Percentiles rank a stretch among this genome's conserved stretches.
phyloP scores from a whole-genome alignment of 2,888 invertebrate genomes.

The Drosophila cyrtoloma region DNA sequence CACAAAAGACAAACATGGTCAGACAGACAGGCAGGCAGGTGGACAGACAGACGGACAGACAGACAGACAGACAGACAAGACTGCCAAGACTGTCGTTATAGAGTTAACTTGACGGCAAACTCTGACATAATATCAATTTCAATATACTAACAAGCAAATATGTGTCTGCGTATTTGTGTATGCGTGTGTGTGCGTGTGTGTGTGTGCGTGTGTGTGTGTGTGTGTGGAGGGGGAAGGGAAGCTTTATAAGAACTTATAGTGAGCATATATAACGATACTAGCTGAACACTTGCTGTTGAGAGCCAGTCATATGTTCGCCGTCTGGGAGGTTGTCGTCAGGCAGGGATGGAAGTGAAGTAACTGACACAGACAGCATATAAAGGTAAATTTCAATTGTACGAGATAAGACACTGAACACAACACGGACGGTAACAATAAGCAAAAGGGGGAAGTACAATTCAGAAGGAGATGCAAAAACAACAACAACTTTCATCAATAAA shows the following conservation, averaged over 20 bases:
- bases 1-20: conserved; percentile 42
- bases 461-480: neutral
- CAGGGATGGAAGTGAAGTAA: conserved; percentile 1
- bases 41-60: conserved; percentile 6
- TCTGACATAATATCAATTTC: conserved; percentile 74
- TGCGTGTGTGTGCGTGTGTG: conserved; percentile 1
- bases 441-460: neutral
- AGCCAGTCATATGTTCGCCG: conserved; percentile 27
- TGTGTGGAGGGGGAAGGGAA: conserved; percentile 5
- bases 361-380: conserved; percentile 45
- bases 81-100: conserved; percentile 40
- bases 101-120: conserved; percentile 49
- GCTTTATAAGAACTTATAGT: conserved; percentile 41
- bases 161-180: conserved; percentile 13
- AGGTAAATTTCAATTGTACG: conserved; percentile 62
- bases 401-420: conserved; percentile 18
- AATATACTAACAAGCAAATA: conserved; percentile 78
- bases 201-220: conserved; percentile 27
- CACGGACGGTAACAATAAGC: conserved; percentile 3
- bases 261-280: conserved; percentile 15
- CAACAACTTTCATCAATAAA: neutral
- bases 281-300: conserved; percentile 34
- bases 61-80: conserved; percentile 6
- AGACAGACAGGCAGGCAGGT: neutral
- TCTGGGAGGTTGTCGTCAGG: conserved; percentile 4